These are phyloP conservation scores for Fragum sueziense DNA, from an alignment of 2,888 invertebrate species.

Conservation along the genomic window DNA sequence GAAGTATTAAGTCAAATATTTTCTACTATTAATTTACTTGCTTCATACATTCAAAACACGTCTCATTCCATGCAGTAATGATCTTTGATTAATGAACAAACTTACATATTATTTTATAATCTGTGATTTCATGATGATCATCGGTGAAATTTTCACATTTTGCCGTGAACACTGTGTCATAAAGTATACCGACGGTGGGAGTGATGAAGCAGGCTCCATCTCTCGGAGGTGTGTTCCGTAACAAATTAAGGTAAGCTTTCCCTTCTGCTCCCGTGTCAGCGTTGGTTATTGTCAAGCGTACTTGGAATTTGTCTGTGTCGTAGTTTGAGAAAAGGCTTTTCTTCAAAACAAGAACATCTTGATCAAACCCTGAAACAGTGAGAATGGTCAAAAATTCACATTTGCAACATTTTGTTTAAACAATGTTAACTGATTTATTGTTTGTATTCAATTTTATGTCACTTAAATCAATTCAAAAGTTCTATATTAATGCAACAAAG, in stretches of 20 bases:
- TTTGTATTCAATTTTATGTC: no score
- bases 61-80: no score
- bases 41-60: no score
- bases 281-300: constrained; percentile 36
- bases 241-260: constrained; percentile 47
- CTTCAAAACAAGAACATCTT: neutral
- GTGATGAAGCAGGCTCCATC: constrained; percentile 61
- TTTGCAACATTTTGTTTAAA: no score
- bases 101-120: constrained; percentile 72
- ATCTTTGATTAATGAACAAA: constrained; percentile 2
- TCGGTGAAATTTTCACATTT: constrained; percentile 47
- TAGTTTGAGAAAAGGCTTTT: neutral
- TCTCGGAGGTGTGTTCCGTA: constrained; percentile 59
- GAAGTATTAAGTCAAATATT: no score
- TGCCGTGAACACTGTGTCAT: constrained; percentile 28
- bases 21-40: no score
- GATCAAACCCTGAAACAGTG: neutral
- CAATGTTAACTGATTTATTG: no score
- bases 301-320: constrained; percentile 51
- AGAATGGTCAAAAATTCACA: no score
- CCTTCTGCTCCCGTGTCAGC: constrained; percentile 36
- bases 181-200: constrained; percentile 44
- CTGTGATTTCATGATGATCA: constrained; percentile 68
- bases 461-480: no score
- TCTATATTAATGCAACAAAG: no score